Evolutionary conservation across 2,797 vertebrate genomes (phyloP).

Genomic region (Lemur catta): DNA sequence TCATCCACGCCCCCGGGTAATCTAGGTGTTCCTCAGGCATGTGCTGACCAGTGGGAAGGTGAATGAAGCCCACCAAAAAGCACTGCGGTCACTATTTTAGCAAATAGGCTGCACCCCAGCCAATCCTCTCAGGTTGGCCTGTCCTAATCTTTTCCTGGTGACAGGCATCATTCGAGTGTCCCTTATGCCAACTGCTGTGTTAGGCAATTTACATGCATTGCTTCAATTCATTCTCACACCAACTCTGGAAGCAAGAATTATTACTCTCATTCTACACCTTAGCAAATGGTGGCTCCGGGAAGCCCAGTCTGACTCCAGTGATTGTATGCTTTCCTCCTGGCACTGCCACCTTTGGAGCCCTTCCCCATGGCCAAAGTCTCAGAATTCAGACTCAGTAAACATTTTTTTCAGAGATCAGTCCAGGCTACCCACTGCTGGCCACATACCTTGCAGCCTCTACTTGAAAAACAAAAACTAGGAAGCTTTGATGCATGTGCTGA

Average conservation of each 20-base stretch:
- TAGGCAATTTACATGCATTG: neutral
- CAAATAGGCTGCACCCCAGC: neutral
- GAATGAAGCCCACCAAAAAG: neutral
- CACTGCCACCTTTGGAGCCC: neutral
- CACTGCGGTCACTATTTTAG: neutral
- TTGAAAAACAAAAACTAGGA: neutral
- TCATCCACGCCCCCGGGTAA: neutral
- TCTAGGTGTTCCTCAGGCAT: neutral
- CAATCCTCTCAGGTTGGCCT: neutral
- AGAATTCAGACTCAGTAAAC: neutral
- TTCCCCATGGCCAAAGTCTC: neutral
- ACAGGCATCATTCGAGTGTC: neutral
- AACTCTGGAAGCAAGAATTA: neutral
- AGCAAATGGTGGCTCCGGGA: neutral
- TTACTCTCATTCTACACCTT: neutral
- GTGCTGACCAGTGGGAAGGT: neutral
- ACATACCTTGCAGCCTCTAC: neutral
- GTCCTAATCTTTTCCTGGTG: neutral
- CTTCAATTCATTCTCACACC: slow-evolving; percentile 24
- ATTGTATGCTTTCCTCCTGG: neutral
- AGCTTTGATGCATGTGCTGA: neutral
- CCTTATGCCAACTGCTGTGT: neutral
- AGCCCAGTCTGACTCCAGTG: neutral
- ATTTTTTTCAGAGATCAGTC: neutral
- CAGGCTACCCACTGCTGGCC: neutral